Evolutionary conservation across 2,888 invertebrate genomes (phyloP).

Genomic region (Temnothorax rugatulus): DNA sequence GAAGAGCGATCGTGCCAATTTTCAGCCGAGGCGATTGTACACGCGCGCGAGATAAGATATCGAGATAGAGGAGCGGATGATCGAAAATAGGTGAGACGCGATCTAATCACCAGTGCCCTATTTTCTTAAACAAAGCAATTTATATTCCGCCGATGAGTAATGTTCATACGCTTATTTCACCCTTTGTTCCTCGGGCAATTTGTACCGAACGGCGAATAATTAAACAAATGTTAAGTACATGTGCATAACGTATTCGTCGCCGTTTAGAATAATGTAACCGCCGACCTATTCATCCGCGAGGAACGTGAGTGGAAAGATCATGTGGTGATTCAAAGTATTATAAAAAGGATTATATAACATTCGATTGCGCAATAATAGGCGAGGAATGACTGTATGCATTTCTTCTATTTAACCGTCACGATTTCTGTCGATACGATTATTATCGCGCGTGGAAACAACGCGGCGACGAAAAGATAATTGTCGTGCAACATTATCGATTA

Average conservation of each 20-base stretch:
- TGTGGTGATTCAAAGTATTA: constrained; percentile 43
- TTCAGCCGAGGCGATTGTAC: neutral
- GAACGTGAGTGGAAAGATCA: constrained; percentile 42
- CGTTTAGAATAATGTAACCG: constrained; percentile 9
- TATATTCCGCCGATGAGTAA: neutral
- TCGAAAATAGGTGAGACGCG: neutral
- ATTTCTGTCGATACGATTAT: constrained; percentile 21
- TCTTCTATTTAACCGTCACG: constrained; percentile 10
- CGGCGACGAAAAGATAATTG: neutral
- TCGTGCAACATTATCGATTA: neutral
- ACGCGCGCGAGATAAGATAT: constrained; percentile 4
- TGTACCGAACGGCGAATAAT: constrained; percentile 28
- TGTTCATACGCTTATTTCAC: neutral
- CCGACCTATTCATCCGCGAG: constrained; percentile 13
- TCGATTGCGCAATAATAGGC: constrained; percentile 25
- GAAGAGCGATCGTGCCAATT: constrained; percentile 29
- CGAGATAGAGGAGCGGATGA: neutral
- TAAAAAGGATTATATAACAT: constrained; percentile 48
- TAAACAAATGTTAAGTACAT: neutral
- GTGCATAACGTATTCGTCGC: neutral
- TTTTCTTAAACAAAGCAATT: constrained; percentile 7
- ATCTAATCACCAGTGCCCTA: constrained; percentile 1
- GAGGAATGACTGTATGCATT: neutral
- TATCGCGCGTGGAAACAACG: neutral
- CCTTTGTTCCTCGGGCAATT: neutral